These are phyloP conservation scores for Rattus rattus DNA, from an alignment of 2,113 vertebrate species.

Conservation along the genomic window DNA sequence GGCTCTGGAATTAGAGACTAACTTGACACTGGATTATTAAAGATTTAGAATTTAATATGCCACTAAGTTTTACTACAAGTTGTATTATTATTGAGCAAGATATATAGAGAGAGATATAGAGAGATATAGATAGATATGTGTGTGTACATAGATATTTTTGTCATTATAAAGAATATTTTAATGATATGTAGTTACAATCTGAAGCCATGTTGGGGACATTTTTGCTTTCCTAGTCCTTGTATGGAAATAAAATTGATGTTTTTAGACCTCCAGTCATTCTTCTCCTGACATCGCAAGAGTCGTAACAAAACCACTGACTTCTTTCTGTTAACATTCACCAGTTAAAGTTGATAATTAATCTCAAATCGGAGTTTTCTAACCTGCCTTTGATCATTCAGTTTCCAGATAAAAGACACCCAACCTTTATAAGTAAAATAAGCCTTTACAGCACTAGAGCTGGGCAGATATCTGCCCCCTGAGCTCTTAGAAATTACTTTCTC, in stretches of 20 bases:
- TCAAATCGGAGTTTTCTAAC: too few relatives aligned
- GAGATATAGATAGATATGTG: too few relatives aligned
- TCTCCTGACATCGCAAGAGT: background rate
- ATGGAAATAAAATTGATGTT: background rate
- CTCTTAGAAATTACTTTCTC: too few relatives aligned
- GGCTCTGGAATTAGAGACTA: background rate
- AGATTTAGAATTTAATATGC: background rate
- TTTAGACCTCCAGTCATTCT: background rate
- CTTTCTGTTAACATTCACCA: background rate
- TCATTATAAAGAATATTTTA: background rate
- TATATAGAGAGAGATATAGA: too few relatives aligned
- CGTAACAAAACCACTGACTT: background rate
- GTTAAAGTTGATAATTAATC: too few relatives aligned
- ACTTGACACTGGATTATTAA: background rate
- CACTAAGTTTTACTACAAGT: constrained; percentile 1
- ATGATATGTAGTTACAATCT: background rate
- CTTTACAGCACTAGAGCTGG: too few relatives aligned
- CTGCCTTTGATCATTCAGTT: too few relatives aligned
- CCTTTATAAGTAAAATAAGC: too few relatives aligned
- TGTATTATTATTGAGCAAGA: background rate
- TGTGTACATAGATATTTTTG: background rate
- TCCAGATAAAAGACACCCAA: too few relatives aligned
- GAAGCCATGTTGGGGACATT: background rate
- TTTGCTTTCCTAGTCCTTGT: background rate
- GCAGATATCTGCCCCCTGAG: too few relatives aligned